phyloP scores from a whole-genome alignment of 2,113 vertebrate genomes.

The Furnarius figulus region DNA sequence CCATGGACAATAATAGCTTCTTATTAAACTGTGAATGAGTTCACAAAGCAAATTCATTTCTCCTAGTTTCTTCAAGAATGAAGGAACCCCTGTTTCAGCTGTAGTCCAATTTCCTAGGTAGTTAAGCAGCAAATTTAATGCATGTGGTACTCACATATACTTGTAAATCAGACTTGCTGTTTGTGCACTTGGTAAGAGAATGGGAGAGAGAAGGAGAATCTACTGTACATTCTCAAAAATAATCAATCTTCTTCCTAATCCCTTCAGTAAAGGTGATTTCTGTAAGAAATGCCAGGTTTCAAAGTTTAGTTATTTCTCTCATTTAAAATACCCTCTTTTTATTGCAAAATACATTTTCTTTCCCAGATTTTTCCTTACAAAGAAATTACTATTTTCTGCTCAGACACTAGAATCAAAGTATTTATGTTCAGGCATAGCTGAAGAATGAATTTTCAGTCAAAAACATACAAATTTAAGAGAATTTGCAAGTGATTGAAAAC shows the following conservation, averaged over 20 bases:
- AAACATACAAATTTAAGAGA: not conserved
- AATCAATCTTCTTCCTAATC: not conserved
- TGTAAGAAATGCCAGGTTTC: not conserved
- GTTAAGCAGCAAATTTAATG: not conserved
- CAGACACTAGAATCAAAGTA: not conserved
- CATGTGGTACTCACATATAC: fast-evolving
- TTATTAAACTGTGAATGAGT: not conserved
- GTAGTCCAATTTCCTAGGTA: not conserved
- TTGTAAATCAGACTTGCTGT: not conserved
- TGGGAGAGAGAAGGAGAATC: not conserved
- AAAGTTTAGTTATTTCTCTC: not conserved
- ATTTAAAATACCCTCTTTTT: not conserved
- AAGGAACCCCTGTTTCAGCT: not conserved
- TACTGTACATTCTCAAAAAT: not conserved
- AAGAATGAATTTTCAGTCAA: not conserved
- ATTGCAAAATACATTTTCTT: not conserved
- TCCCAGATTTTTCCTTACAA: not conserved
- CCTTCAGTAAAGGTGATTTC: not conserved
- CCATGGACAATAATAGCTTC: not conserved
- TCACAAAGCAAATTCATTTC: not conserved
- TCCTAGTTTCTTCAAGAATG: not conserved
- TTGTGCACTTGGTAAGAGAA: not conserved
- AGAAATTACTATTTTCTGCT: not conserved
- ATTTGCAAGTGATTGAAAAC: not conserved
- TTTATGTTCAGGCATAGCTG: not conserved